These are phyloP conservation scores for Colletes latitarsis DNA, from an alignment of 1,140 invertebrate species.

Conservation along the genomic window DNA sequence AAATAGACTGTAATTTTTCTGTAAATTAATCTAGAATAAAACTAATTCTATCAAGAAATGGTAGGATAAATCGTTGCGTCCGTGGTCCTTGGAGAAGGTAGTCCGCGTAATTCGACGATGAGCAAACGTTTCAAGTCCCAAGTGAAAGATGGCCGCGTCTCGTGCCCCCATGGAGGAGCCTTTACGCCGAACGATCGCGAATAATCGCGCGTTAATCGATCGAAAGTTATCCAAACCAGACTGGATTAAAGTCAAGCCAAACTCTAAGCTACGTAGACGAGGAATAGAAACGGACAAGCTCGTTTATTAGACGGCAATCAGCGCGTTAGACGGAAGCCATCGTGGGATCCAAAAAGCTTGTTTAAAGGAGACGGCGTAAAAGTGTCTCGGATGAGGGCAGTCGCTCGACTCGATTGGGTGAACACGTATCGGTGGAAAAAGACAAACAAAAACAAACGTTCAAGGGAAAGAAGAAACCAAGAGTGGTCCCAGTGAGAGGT, in stretches of 20 bases:
- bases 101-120: not conserved
- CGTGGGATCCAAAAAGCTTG: not conserved
- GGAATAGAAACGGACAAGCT: slow-evolving; percentile 2
- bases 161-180: not conserved
- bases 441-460: slow-evolving; percentile 29
- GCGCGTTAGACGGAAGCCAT: slow-evolving; percentile 1
- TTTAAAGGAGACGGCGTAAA: slow-evolving; percentile 14
- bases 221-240: not conserved
- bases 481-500: slow-evolving; percentile 45
- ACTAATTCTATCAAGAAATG: too few species aligned
- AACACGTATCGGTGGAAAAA: not conserved
- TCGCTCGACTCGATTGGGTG: not conserved
- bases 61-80: too few species aligned
- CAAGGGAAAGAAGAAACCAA: slow-evolving; percentile 32
- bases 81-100: not conserved
- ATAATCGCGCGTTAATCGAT: not conserved
- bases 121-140: not conserved
- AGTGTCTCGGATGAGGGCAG: slow-evolving; percentile 8
- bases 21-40: too few species aligned
- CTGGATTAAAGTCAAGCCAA: slow-evolving; percentile 1
- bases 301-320: slow-evolving; percentile 10
- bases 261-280: not conserved
- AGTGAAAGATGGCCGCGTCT: not conserved
- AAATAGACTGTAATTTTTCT: too few species aligned
- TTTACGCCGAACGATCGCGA: slow-evolving; percentile 2